Percentiles rank a stretch among this genome's conserved stretches.
Evolutionary conservation across 2,888 invertebrate genomes (phyloP).

Genomic region (Heliconius cydno): DNA sequence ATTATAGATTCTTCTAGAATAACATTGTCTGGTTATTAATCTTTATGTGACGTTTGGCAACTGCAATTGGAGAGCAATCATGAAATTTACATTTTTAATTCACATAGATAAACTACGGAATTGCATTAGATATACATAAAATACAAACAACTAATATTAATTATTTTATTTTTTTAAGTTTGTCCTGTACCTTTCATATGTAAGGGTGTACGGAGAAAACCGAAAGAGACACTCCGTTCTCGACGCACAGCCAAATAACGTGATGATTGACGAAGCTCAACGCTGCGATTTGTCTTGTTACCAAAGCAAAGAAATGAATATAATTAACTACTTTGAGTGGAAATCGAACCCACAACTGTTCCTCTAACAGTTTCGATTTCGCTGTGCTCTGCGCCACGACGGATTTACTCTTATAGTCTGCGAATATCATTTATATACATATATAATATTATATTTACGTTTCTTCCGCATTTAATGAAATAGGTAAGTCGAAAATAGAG

Average conservation of each 20-base stretch:
- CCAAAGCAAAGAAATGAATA: neutral
- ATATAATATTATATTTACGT: neutral
- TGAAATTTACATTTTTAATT: neutral
- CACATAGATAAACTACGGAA: neutral
- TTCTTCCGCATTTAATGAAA: neutral
- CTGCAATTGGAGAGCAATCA: neutral
- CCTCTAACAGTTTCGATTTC: too few species aligned
- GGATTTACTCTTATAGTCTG: neutral
- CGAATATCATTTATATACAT: too few species aligned
- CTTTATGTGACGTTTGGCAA: constrained; percentile 3
- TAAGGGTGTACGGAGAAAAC: too few species aligned
- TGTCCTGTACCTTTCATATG: neutral
- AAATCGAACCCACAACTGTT: neutral
- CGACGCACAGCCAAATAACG: too few species aligned
- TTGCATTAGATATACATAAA: neutral
- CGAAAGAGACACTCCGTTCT: too few species aligned
- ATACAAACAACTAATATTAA: too few species aligned
- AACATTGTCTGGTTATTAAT: constrained; percentile 1
- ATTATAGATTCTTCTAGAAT: constrained; percentile 17
- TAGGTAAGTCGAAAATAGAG: neutral
- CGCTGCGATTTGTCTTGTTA: too few species aligned
- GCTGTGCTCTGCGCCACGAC: neutral
- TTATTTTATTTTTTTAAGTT: neutral
- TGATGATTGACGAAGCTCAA: neutral
- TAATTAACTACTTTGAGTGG: neutral